These are phyloP conservation scores for Mesocricetus auratus DNA, from an alignment of 2,113 vertebrate species.

Conservation along the genomic window DNA sequence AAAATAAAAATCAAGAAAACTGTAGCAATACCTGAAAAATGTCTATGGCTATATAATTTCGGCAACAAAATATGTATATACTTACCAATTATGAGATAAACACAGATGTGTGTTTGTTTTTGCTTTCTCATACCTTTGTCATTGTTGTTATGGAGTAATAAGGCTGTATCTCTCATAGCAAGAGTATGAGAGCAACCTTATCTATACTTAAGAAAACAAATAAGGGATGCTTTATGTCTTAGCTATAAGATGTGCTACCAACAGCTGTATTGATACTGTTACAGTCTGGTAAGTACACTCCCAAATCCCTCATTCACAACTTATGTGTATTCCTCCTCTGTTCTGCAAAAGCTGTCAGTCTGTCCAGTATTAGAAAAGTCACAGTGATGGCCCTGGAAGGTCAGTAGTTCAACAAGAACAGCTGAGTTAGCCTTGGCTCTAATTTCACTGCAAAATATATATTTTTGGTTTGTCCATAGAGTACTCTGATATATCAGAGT, in stretches of 20 bases:
- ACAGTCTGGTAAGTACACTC: neutral
- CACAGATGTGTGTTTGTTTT: neutral
- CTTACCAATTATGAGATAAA: neutral
- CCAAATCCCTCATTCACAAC: neutral
- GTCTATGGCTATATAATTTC: neutral
- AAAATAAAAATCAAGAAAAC: neutral
- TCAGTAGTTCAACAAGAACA: neutral
- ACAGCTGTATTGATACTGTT: neutral
- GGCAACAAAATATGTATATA: neutral
- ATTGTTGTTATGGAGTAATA: neutral
- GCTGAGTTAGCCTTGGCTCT: neutral
- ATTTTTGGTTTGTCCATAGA: too few species aligned
- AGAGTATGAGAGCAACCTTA: neutral
- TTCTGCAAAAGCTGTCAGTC: neutral
- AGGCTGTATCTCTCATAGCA: neutral
- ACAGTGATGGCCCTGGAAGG: neutral
- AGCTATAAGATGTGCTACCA: neutral
- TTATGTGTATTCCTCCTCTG: neutral
- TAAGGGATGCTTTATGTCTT: neutral
- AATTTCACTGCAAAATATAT: too few species aligned
- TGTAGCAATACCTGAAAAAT: neutral
- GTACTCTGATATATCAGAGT: too few species aligned
- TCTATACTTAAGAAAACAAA: neutral
- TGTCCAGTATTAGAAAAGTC: neutral
- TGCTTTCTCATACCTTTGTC: neutral